Evolutionary conservation across 2,113 vertebrate species (phyloP).

Genomic region (Gavialis gangeticus): DNA sequence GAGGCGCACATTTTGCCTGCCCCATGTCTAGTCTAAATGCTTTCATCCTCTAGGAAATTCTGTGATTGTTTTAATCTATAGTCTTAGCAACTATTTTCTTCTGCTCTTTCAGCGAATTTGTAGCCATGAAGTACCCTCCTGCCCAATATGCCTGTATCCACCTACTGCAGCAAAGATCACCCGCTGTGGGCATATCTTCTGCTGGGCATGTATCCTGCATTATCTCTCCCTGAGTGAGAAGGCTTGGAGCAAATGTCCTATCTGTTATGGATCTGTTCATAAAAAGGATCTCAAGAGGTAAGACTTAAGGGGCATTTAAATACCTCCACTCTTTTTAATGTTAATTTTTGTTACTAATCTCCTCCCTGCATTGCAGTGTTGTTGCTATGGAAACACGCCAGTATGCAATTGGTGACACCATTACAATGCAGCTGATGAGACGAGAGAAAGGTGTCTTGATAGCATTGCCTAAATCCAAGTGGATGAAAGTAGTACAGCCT

Average conservation of each 20-base stretch:
- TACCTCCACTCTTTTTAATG: not conserved
- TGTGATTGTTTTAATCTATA: not conserved
- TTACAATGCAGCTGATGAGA: conserved; percentile 97
- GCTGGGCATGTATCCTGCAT: conserved; percentile 98
- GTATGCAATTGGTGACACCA: conserved; percentile 89
- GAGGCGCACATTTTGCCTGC: too few species aligned
- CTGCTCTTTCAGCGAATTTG: conserved; percentile 88
- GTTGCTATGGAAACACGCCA: conserved; percentile 95
- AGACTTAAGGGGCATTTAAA: not conserved
- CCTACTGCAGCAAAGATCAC: conserved; percentile 97
- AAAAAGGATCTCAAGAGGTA: conserved; percentile 96
- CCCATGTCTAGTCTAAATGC: not conserved
- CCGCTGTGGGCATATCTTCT: conserved; percentile 97
- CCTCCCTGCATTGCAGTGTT: conserved; percentile 82
- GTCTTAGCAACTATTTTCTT: not conserved
- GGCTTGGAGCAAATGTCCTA: conserved; percentile 97
- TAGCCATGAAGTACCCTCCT: conserved; percentile 98
- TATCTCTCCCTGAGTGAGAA: conserved; percentile 95
- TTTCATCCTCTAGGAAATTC: not conserved
- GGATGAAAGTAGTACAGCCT: conserved; percentile 93
- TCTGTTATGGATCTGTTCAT: conserved; percentile 95
- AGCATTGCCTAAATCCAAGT: conserved; percentile 94
- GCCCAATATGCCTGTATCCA: conserved; percentile 97
- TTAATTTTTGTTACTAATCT: not conserved
- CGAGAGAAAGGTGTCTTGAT: conserved; percentile 94